phyloP scores from a whole-genome alignment of 2,797 vertebrate genomes.

The Etheostoma perlongum region DNA sequence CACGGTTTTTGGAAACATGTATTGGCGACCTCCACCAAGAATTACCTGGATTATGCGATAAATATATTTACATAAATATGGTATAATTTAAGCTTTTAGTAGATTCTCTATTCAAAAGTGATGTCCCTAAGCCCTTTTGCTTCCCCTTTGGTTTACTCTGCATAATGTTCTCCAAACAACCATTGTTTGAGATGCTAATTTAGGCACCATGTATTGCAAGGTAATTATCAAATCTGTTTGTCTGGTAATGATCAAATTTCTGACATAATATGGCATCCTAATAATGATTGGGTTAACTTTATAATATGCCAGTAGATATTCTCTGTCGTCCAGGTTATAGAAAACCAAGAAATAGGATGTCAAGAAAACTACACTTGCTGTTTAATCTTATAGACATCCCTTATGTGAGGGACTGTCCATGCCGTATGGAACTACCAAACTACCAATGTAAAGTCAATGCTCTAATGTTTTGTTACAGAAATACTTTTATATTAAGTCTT shows the following conservation, averaged over 20 bases:
- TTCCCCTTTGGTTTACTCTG: background rate
- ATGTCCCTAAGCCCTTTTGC: background rate
- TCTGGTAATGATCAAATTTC: background rate
- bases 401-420: background rate
- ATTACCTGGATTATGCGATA: slow-evolving; percentile 79
- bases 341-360: background rate
- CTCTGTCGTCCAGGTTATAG: background rate
- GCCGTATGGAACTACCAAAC: background rate
- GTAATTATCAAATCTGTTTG: background rate
- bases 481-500: slow-evolving; percentile 47
- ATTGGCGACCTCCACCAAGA: slow-evolving; percentile 86
- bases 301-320: background rate
- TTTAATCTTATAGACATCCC: background rate
- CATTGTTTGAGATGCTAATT: background rate
- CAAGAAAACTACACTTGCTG: background rate
- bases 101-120: background rate
- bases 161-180: background rate
- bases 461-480: background rate
- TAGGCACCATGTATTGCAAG: background rate
- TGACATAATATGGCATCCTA: background rate
- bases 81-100: background rate
- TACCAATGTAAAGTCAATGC: background rate
- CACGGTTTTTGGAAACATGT: slow-evolving; percentile 78
- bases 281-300: background rate
- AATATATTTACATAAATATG: background rate